A percentile compares a stretch with the other conserved stretches of the same genome.
Evolutionary conservation across 2,113 vertebrate genomes (phyloP).

Genomic region (Microtus richardsoni): DNA sequence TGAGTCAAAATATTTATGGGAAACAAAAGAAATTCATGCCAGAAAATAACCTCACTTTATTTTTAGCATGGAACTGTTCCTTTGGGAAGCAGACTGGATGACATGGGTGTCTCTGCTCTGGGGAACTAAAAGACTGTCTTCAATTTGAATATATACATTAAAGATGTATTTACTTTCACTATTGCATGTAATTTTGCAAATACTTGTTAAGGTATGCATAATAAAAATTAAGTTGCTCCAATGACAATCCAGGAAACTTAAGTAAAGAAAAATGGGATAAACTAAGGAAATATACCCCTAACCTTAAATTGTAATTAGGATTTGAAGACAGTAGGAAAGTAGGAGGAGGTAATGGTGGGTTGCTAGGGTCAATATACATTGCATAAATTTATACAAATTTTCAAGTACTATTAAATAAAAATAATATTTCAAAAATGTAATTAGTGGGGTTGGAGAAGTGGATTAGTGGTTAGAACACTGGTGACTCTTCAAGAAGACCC

Average conservation of each 20-base stretch:
- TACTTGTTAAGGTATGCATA: background rate
- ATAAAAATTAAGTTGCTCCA: slow-evolving; percentile 13
- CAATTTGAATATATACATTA: background rate
- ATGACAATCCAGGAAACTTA: background rate
- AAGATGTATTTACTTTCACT: background rate
- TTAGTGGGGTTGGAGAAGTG: background rate
- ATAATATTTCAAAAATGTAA: background rate
- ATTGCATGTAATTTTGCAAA: background rate
- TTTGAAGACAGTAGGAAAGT: background rate
- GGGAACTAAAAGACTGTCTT: background rate
- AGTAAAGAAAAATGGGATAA: background rate
- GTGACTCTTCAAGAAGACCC: background rate
- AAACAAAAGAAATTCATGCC: slow-evolving; percentile 2
- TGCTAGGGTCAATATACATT: background rate
- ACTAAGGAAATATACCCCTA: background rate
- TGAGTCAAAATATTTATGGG: slow-evolving; percentile 9
- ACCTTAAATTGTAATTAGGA: background rate
- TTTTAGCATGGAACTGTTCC: background rate
- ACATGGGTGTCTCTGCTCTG: no score
- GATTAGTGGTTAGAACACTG: background rate
- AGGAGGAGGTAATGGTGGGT: background rate
- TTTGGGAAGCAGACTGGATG: background rate
- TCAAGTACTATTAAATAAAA: background rate
- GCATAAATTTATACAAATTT: background rate
- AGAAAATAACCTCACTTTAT: background rate